These are phyloP conservation scores for Discoglossus pictus DNA, from an alignment of 2,797 vertebrate species.

Conservation along the genomic window DNA sequence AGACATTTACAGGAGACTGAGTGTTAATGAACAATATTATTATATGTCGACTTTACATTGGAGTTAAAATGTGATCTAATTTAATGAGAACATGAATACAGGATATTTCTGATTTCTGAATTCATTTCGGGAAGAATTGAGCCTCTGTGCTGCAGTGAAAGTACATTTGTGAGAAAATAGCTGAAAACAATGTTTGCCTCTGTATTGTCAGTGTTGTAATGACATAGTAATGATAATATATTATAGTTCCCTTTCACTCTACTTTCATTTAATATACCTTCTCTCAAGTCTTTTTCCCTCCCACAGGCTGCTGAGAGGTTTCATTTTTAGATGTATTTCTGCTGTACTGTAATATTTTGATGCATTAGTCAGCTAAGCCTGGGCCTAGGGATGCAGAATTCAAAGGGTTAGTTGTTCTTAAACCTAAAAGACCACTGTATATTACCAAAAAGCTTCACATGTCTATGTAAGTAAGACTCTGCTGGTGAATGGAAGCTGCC, in stretches of 20 bases:
- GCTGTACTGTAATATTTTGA: no score
- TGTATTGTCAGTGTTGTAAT: slow-evolving; percentile 22
- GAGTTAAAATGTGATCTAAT: slow-evolving; percentile 24
- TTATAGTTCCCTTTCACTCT: slow-evolving; percentile 5
- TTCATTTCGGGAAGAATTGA: not conserved
- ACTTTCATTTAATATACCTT: slow-evolving; percentile 26
- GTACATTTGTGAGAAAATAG: not conserved
- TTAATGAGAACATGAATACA: not conserved
- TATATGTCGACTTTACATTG: slow-evolving; percentile 16
- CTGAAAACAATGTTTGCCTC: not conserved
- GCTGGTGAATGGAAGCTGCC: no score
- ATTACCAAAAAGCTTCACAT: no score
- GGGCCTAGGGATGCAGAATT: no score
- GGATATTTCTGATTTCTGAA: not conserved
- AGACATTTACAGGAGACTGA: slow-evolving; percentile 27
- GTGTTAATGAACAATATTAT: slow-evolving; percentile 33
- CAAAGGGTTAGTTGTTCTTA: no score
- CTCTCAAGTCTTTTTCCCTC: no score
- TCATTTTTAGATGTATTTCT: no score
- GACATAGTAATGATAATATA: slow-evolving; percentile 33
- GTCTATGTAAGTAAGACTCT: no score
- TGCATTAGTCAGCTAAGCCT: no score
- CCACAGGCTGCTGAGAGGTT: no score
- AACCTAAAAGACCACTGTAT: no score
- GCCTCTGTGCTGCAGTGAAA: no score